phyloP scores from a whole-genome alignment of 1,140 invertebrate species.

The Macrosteles quadrilineatus region DNA sequence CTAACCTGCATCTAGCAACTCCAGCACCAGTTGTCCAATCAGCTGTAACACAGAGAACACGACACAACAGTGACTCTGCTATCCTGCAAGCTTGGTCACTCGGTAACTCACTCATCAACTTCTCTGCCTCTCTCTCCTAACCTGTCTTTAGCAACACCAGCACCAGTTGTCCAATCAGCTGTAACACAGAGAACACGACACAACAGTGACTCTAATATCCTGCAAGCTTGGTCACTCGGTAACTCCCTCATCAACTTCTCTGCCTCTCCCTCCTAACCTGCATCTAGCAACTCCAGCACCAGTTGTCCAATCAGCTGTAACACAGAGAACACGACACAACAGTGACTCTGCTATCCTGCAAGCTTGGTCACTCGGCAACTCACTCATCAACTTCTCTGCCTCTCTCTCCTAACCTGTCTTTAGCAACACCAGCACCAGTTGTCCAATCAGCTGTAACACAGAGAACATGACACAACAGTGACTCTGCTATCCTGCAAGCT shows the following conservation, averaged over 20 bases:
- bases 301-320: constrained; percentile 22
- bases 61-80: too few species aligned
- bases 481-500: too few species aligned
- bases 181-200: too few species aligned
- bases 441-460: constrained; percentile 20
- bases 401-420: not conserved
- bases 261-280: not conserved
- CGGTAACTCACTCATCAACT: not conserved
- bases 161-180: constrained; percentile 19
- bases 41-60: too few species aligned
- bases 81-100: constrained; percentile 8
- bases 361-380: not conserved
- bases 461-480: too few species aligned
- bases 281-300: constrained; percentile 15
- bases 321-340: too few species aligned
- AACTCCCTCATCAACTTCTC: not conserved
- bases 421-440: constrained; percentile 12
- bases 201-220: too few species aligned
- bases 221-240: not conserved
- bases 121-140: not conserved
- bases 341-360: too few species aligned
- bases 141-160: constrained; percentile 10
- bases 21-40: constrained; percentile 3
- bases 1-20: constrained; percentile 8
- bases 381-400: constrained; percentile 2